Base-by-base conservation (phyloP, 2,797 vertebrate species). In the Serranus cabrilla region DNA sequence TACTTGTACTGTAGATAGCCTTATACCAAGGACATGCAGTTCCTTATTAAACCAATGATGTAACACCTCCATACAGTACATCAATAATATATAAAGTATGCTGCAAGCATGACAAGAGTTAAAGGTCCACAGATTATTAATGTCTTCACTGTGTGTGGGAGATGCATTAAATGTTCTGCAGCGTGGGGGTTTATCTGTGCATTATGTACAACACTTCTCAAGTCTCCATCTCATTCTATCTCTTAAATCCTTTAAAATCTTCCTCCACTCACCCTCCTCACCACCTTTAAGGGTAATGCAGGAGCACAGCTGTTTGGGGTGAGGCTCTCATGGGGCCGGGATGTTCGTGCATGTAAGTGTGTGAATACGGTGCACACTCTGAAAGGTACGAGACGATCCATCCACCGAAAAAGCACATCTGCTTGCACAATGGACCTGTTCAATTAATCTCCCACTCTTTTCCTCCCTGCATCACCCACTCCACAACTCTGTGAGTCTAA, bases 251-350 rank as follows among this genome's bases (percentile, higher is more conserved):
- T 20, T 57, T 27, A 47, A 11, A 58, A 20, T 21, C 7, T 11
- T 66, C 31, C 71, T n/a, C 49, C 62, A 69, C 51, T 39, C 27
- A 5, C 40, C 3, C n/a, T n/a, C 17, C 18, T 39, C 31, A 49
- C 12, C 13, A 27, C 20, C 55, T 76, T 43, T 49, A 58, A 64
- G 25, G n/a, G 40, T 50, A 11, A 43, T 47, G 40, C 1, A 20
- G 25, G 42, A 58, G 9, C 67, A 67, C 80, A 88, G 80, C 82
- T 83, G 83, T 78, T 72, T 9, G 11, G 31, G 58, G n/a, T 23
- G 49, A 76, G 20, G 51, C 39, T 76, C 57, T 59, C 37, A 12
- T 2, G 23, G 45, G 54, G 27, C 11, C 23, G 21, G 13, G 59
- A 21, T 18, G 20, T 37, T 25, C 5, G 1, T 40, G 56, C 7